These are phyloP conservation scores for Scomber scombrus DNA, from an alignment of 2,113 vertebrate species.

Conservation along the genomic window DNA sequence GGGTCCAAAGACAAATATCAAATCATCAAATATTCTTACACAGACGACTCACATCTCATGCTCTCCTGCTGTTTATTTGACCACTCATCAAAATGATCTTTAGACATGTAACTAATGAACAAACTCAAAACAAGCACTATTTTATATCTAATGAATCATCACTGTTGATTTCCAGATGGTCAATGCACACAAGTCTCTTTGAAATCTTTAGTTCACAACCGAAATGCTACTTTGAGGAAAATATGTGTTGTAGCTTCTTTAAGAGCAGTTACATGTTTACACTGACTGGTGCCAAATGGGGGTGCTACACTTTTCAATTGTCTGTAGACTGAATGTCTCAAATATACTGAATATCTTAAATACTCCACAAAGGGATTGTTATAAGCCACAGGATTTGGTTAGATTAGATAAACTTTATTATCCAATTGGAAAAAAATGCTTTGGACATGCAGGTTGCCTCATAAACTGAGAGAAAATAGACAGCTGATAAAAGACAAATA, in stretches of 20 bases:
- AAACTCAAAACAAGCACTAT: not conserved
- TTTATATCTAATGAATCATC: not conserved
- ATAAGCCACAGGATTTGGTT: constrained; percentile 21
- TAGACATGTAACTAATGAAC: not conserved
- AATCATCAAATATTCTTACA: not conserved
- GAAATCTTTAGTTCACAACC: not conserved
- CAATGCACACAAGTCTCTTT: not conserved
- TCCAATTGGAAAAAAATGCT: constrained; percentile 3
- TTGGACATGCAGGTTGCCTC: constrained; percentile 8
- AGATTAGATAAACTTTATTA: constrained; percentile 33
- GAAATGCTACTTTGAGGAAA: not conserved
- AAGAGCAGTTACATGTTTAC: not conserved
- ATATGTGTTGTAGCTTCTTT: not conserved
- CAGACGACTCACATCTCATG: not conserved
- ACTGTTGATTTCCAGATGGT: constrained; percentile 14
- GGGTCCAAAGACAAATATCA: not conserved
- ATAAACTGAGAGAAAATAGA: constrained; percentile 32
- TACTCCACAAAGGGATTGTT: not conserved
- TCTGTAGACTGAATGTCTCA: not conserved
- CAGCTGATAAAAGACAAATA: constrained; percentile 42
- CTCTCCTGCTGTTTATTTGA: not conserved
- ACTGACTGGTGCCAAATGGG: constrained; percentile 9
- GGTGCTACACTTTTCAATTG: constrained; percentile 30
- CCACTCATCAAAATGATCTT: not conserved
- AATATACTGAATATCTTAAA: no score